A percentile compares a stretch with the other conserved stretches of the same genome.
Conservation (phyloP, 2,113 vertebrate species). For the Chlamydotis undulata region DNA sequence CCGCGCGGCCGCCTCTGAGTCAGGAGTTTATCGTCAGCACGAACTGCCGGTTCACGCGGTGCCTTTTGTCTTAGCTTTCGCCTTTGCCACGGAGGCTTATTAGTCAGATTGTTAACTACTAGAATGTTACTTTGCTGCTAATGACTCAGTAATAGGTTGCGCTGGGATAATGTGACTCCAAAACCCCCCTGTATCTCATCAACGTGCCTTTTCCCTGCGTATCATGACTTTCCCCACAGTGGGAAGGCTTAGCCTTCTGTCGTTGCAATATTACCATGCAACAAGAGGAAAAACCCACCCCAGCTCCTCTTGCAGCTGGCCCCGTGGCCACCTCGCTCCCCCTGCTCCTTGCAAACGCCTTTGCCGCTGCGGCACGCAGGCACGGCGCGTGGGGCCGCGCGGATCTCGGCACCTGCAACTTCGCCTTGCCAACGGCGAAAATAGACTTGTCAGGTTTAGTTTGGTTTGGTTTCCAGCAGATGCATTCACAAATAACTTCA, state of each 20-base stretch:
- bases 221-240: background rate
- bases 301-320: background rate
- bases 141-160: background rate
- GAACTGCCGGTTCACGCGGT: background rate
- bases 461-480: conserved; percentile 47
- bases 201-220: background rate
- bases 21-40: background rate
- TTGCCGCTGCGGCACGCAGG: background rate
- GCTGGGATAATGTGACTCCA: background rate
- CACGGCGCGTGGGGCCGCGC: background rate
- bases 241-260: background rate
- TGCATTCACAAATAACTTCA: conserved; percentile 46
- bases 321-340: background rate
- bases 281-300: background rate
- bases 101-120: conserved; percentile 34
- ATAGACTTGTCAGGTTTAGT: conserved; percentile 40
- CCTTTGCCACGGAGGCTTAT: conserved; percentile 39
- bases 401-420: background rate
- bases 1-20: background rate
- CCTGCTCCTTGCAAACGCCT: background rate
- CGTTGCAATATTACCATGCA: too few relatives aligned
- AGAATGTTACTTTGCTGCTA: conserved; percentile 44
- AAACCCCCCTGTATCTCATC: background rate
- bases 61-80: conserved; percentile 36
- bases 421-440: background rate